A percentile compares a stretch with the other conserved stretches of the same genome.
phyloP scores from a whole-genome alignment of 2,797 vertebrate genomes.

The Gallinago stenura region DNA sequence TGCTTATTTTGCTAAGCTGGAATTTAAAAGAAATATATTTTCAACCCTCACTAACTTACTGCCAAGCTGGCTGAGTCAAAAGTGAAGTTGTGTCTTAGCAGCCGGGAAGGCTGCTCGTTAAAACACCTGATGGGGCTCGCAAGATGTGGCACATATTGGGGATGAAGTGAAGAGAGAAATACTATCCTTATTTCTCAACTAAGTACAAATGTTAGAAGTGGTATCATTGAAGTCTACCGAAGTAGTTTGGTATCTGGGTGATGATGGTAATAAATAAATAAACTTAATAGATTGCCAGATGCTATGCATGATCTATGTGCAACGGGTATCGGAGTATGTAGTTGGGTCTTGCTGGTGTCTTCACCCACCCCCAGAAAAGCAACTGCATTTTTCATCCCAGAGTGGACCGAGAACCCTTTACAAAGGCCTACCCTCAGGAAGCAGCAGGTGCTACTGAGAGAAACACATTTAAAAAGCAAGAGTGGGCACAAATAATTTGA shows the following conservation, averaged over 20 bases:
- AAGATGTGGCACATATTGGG: background rate
- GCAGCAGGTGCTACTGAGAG: background rate
- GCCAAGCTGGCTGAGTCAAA: background rate
- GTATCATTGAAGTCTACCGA: background rate
- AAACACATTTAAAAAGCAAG: background rate
- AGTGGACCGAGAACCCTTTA: background rate
- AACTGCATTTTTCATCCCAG: background rate
- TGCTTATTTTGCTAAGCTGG: background rate
- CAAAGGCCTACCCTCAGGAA: background rate
- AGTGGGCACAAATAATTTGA: background rate
- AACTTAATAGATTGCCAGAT: background rate
- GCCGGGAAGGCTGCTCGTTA: background rate
- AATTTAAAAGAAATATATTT: background rate
- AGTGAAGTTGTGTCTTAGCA: background rate
- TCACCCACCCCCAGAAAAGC: background rate
- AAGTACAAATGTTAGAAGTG: background rate
- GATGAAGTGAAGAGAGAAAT: background rate
- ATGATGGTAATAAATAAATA: constrained; percentile 24
- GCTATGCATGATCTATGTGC: background rate
- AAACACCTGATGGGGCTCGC: background rate
- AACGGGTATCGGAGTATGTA: background rate
- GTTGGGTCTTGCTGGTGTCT: background rate
- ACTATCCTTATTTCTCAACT: background rate
- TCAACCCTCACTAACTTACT: background rate
- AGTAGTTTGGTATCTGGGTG: background rate